Base-by-base conservation (phyloP, 2,113 vertebrate species). In the Kryptolebias marmoratus region DNA sequence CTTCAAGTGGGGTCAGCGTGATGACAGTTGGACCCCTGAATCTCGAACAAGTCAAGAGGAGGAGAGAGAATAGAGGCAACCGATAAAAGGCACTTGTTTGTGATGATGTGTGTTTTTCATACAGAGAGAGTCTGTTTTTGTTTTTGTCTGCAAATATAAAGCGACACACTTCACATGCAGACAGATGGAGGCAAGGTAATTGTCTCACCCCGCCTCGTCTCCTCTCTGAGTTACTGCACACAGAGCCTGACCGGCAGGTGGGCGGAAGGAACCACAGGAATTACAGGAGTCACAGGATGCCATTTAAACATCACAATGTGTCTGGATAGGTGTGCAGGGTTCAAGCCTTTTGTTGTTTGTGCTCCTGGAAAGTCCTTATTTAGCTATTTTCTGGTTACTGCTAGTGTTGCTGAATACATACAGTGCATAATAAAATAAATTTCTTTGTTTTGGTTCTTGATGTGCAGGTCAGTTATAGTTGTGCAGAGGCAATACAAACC, bases 151-250 rank as follows among this genome's bases (percentile, higher is more conserved):
- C 52, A 81, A 72, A 75, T 68, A 62, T 15, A 64, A 27, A 70
- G n/a, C 2, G 36, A 64, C 64, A 32, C 50, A 16, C 64, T 48
- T 47, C 64, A 32, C 30, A 73, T 44, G 68, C 76, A 62, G 73
- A 80, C 85, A 84, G 81, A 87, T 79, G 74, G 71, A 81, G 73
- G 66, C 28, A 63, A 74, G 78, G 80, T 89, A 89, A 90, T 82
- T 85, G 81, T 80, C 78, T 83, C 81, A 68, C 66, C 75, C 68
- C 58, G 69, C 64, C 50, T 68, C 5, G 64, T 72, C 70, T 65
- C 64, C 36, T 69, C 45, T 71, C 56, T 72, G 79, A 85, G 83
- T 84, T 71, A 61, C 49, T 73, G 77, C 76, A 72, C 69, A 42
- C 55, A 11, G 63, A 1, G 47, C 32, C 53, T 54, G 72, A 66